Base-by-base conservation (phyloP, 1,140 invertebrate genomes). In the Varroa destructor region DNA sequence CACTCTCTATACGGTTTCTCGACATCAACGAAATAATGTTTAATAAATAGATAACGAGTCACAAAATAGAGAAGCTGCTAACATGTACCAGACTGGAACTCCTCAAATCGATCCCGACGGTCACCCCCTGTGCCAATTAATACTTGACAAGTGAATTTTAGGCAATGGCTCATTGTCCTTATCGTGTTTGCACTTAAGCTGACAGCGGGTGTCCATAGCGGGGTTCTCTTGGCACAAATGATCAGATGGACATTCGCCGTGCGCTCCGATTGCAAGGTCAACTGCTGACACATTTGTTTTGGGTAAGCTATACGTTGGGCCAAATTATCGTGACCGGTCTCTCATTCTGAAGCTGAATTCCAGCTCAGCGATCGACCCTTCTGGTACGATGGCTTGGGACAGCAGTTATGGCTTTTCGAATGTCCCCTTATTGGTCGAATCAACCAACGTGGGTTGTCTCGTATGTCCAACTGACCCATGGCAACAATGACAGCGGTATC, bases 231-330 rank as follows among this genome's bases (percentile, higher is more conserved):
- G 10, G 14, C 61, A 12, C 12, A 40, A 40, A 67, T 67, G 61
- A 46, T 67, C 10, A 51, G 4, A 25, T 58, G 36, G 40, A 37
- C 61, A 40, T 67, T 67, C 36, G 61, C 61, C 12, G 61, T 67
- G 12, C 12, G 61, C 61, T 46, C 14, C 61, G 40, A 40, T 67
- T 37, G 12, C 61, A 36, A 67, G 40, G 46, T 67, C 61, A 43
- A 40, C 12, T 14, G 61, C 61, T 67, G n/a, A 67, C 61, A 2
- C 40, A 12, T 1, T 4, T 67, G 10, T 67, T 67, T 37, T 67
- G 61, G 61, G 8, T 37, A 12, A 67, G 61, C 61, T 67, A 67
- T 40, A 67, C 61, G 14, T 40, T 67, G 61, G 40, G 61, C 40
- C 61, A 37, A 4, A 37, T 67, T 2, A 46, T 67, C 14, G 12